Evolutionary conservation across 2,797 vertebrate species (phyloP).

Genomic region (Garrulus glandarius): DNA sequence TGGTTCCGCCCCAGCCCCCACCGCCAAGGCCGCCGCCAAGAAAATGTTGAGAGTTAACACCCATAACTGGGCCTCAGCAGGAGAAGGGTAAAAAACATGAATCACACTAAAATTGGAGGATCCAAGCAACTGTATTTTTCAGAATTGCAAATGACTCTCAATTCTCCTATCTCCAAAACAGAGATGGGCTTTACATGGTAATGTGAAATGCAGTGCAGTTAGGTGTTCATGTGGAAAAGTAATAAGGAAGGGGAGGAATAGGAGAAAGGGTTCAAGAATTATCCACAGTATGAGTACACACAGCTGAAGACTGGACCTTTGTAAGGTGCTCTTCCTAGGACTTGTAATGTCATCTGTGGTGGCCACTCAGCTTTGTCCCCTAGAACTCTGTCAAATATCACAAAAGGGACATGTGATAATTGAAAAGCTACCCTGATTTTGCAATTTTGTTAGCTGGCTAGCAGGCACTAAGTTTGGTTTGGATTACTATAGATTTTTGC

Average conservation of each 20-base stretch:
- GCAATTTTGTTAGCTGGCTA: background rate
- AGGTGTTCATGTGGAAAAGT: background rate
- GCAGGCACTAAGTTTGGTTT: background rate
- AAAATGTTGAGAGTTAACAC: background rate
- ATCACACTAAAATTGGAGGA: background rate
- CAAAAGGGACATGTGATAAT: background rate
- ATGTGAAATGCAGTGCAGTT: background rate
- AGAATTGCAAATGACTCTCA: background rate
- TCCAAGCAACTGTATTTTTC: background rate
- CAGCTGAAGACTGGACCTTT: background rate
- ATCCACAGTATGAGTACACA: background rate
- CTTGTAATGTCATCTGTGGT: background rate
- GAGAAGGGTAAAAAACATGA: background rate
- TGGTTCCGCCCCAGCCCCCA: too few relatives aligned
- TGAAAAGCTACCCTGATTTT: background rate
- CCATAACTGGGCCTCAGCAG: background rate
- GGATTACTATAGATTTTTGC: background rate
- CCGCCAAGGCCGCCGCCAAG: too few relatives aligned
- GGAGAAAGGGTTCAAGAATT: background rate
- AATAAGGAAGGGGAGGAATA: background rate
- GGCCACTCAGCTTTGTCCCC: background rate
- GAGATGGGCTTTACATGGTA: background rate
- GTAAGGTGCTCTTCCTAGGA: background rate
- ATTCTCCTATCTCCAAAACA: background rate
- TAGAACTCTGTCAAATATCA: background rate